Base-by-base conservation (phyloP, 2,797 vertebrate genomes). In the Pelochelys cantorii region DNA sequence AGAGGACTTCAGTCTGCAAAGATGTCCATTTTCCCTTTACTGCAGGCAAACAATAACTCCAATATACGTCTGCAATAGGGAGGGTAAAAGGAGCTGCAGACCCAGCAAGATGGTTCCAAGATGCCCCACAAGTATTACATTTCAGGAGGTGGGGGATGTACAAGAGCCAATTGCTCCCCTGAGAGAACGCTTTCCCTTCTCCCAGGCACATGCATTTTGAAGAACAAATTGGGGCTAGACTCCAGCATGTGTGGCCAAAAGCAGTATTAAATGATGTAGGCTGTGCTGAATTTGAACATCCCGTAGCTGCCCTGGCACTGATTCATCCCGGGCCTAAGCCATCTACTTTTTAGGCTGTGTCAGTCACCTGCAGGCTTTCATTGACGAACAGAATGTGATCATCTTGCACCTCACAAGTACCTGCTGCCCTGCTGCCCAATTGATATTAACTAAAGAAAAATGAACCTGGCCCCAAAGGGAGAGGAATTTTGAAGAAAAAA, bases 391-490 rank as follows among this genome's bases (percentile, higher is more conserved):
- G 42, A 0, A 0, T 4, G 3, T 10, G 27, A 5, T 37, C 90
- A 85, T 56, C 79, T 77, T 52, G 53, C 75, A 14, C 3, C 1
- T 42, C 75, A 90, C 42, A 74, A 11, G 3, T n/a, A 0, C 55
- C 9, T 59, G 4, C 42, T 11, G 6, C n/a, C 55, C 9, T 59
- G 4, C 42, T 42, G 42, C 42, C 42, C 42, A 48, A 48, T 48
- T 48, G 42, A 48, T 48, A 48, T 48, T 48, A 27, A 7, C 1
- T 68, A 71, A 71, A 20, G 1, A 0, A 2, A 77, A 62, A 11
- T 0, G 0, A 22, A 3, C 7, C 18, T 18, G 15, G 34, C 25
- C 14, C 20, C 62, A 1, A 3, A 1, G 52, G 3, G 14, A 87
- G 86, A 56, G 2, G 13, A 20, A 57, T 65, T 56, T 34, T 78